phyloP scores from a whole-genome alignment of 2,113 vertebrate species.

The Bubo blakistoni region DNA sequence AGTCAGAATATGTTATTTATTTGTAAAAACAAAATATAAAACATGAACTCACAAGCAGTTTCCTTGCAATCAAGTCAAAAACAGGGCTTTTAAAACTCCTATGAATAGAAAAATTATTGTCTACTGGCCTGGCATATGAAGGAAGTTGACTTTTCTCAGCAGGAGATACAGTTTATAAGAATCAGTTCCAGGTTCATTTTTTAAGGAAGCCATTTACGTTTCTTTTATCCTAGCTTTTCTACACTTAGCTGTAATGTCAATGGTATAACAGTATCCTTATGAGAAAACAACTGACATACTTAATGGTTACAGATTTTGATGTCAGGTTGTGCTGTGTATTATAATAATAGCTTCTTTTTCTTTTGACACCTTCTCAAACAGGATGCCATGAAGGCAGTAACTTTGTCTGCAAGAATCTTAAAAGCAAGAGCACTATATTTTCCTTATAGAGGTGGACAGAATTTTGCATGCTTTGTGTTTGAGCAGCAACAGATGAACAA shows the following conservation, averaged over 20 bases:
- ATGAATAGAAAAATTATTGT: slow-evolving; percentile 33
- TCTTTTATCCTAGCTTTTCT: slow-evolving; percentile 56
- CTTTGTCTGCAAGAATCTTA: not conserved
- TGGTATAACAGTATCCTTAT: not conserved
- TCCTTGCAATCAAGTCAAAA: slow-evolving; percentile 49
- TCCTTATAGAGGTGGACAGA: not conserved
- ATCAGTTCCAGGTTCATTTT: slow-evolving; percentile 52
- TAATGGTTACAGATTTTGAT: slow-evolving; percentile 39
- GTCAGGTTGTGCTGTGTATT: slow-evolving; percentile 10
- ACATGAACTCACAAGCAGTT: slow-evolving; percentile 35
- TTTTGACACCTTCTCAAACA: not conserved
- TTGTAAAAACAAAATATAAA: slow-evolving; percentile 14
- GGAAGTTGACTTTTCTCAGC: slow-evolving; percentile 32
- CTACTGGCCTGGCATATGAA: slow-evolving; percentile 12
- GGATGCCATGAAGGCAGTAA: not conserved
- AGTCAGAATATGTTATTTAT: slow-evolving; percentile 3
- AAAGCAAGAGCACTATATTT: not conserved
- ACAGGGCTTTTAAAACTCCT: slow-evolving; percentile 25
- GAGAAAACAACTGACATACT: slow-evolving; percentile 56
- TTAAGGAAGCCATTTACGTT: slow-evolving; percentile 57
- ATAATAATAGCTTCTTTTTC: not conserved
- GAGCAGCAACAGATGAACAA: not conserved
- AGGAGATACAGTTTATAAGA: slow-evolving; percentile 44
- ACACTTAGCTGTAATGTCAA: slow-evolving; percentile 46
- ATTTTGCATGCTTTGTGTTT: not conserved